phyloP scores from a whole-genome alignment of 2,888 invertebrate species.

The Lacanobia wlatinum region DNA sequence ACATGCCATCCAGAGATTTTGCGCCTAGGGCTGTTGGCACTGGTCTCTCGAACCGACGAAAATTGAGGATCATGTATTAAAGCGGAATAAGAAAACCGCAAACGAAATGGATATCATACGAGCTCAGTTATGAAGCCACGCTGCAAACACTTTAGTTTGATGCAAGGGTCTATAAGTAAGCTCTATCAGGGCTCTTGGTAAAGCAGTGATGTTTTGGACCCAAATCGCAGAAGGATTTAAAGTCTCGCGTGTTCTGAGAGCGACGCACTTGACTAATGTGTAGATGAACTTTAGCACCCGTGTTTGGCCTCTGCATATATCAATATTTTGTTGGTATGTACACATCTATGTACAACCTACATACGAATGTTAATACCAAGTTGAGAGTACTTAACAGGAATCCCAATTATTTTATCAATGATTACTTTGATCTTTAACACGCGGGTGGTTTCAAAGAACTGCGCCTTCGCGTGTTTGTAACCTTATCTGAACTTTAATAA shows the following conservation, averaged over 20 bases:
- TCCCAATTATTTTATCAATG: conserved; percentile 34
- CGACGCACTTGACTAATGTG: not conserved
- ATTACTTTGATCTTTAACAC: conserved; percentile 44
- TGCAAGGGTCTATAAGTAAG: not conserved
- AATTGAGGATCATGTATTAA: conserved; percentile 40
- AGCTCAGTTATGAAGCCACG: not conserved
- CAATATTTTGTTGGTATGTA: not conserved
- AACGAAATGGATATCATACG: conserved; percentile 27
- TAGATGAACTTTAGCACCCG: not conserved
- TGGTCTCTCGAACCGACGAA: conserved; percentile 36
- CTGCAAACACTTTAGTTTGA: not conserved
- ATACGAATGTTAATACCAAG: too few species aligned
- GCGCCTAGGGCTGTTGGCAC: conserved; percentile 68
- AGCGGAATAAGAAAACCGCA: conserved; percentile 33
- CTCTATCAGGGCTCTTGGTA: not conserved
- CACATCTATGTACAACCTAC: too few species aligned
- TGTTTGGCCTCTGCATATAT: not conserved
- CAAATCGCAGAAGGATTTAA: not conserved
- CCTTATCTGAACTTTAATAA: conserved; percentile 22
- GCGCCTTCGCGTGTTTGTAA: conserved; percentile 14
- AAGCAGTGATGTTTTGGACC: not conserved
- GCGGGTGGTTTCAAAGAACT: conserved; percentile 11
- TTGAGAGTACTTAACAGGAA: conserved; percentile 10
- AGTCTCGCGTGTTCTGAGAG: conserved; percentile 10
- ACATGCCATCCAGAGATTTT: conserved; percentile 82